phyloP scores from a whole-genome alignment of 2,797 vertebrate species.

The Delichon dasypus region DNA sequence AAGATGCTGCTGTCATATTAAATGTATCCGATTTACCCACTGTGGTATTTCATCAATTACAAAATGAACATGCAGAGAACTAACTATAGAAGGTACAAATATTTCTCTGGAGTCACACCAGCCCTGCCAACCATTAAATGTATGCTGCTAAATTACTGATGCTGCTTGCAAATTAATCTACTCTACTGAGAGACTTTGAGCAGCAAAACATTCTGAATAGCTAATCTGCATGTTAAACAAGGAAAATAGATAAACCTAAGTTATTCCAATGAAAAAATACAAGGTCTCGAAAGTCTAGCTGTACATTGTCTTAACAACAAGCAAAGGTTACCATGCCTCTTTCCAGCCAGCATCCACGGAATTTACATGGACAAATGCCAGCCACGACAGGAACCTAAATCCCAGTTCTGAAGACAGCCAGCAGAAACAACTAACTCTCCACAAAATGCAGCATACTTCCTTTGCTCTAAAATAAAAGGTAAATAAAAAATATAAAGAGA shows the following conservation, averaged over 20 bases:
- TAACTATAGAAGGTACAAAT: constrained; percentile 65
- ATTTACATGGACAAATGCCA: background rate
- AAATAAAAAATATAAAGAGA: background rate
- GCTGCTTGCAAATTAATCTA: constrained; percentile 63
- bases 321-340: background rate
- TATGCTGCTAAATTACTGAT: constrained; percentile 52
- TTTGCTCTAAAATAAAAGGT: background rate
- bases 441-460: background rate
- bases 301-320: background rate
- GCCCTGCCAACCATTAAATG: constrained; percentile 65
- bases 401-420: background rate
- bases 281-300: background rate
- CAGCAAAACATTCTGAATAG: constrained; percentile 7
- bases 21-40: constrained; percentile 31
- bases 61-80: constrained; percentile 64
- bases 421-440: background rate
- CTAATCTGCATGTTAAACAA: constrained; percentile 32
- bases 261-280: constrained; percentile 16
- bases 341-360: background rate
- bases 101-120: constrained; percentile 63
- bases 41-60: constrained; percentile 59
- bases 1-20: constrained; percentile 31
- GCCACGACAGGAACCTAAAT: background rate
- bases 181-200: constrained; percentile 59
- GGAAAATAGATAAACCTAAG: constrained; percentile 21